Conservation (phyloP, 2,113 vertebrate species). For the Phyllostomus discolor region DNA sequence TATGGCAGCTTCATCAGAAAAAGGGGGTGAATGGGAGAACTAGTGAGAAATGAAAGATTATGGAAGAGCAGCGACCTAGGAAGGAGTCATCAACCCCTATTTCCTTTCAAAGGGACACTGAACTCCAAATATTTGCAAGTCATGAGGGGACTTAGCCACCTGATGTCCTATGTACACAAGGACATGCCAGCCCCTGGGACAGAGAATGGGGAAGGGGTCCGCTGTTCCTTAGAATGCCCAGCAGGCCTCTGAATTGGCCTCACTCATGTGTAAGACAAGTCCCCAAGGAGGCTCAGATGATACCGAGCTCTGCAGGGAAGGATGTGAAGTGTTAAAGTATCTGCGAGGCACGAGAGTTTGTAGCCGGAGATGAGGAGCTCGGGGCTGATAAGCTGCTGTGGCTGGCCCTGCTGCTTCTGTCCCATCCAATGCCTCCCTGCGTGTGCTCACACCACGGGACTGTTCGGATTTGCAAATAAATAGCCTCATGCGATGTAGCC, state of each 20-base stretch:
- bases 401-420: not conserved
- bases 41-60: not conserved
- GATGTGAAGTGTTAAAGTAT: not conserved
- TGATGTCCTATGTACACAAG: not conserved
- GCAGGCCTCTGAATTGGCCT: not conserved
- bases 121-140: not conserved
- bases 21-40: not conserved
- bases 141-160: not conserved
- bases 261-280: accelerated
- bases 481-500: not conserved
- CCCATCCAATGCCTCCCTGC: not conserved
- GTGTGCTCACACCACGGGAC: not conserved
- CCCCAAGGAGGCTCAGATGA: not conserved
- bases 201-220: not conserved
- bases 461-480: slow-evolving; percentile 24
- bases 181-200: too few relatives aligned
- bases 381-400: not conserved
- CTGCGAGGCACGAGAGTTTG: not conserved
- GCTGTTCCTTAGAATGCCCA: not conserved
- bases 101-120: not conserved
- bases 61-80: not conserved
- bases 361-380: not conserved
- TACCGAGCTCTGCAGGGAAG: not conserved
- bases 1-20: not conserved
- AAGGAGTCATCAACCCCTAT: not conserved